Conservation (phyloP, 2,797 vertebrate species). For the Hemibagrus guttatus region DNA sequence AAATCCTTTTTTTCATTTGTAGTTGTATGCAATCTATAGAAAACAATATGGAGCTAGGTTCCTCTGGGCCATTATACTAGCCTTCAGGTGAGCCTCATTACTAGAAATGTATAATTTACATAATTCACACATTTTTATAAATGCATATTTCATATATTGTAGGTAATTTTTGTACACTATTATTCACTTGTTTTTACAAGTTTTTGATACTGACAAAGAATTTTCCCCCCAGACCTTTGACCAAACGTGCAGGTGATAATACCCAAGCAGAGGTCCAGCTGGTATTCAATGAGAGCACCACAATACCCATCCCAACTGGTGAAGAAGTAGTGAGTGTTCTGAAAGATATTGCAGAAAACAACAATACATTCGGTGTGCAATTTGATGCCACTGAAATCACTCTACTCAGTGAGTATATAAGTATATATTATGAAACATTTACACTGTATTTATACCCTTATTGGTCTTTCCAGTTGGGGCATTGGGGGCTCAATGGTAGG, state of each 20-base stretch:
- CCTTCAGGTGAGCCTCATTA: conserved; percentile 35
- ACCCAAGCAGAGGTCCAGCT: conserved; percentile 51
- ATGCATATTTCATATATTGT: background rate
- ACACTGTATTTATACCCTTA: background rate
- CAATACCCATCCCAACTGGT: conserved; percentile 26
- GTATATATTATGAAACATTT: background rate
- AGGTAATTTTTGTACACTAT: background rate
- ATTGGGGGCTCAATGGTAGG: too few relatives aligned
- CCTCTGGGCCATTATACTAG: conserved; percentile 20
- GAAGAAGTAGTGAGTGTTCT: conserved; percentile 14
- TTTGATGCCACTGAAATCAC: conserved; percentile 6
- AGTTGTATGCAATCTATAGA: conserved; percentile 49
- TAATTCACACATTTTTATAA: background rate
- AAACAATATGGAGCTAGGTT: conserved; percentile 16
- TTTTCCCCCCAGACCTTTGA: background rate
- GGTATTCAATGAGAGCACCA: conserved; percentile 40
- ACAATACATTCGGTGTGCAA: conserved; percentile 27
- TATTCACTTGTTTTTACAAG: background rate
- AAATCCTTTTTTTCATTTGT: background rate
- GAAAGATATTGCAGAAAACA: conserved; percentile 4
- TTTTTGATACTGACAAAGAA: background rate
- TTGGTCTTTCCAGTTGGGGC: too few relatives aligned
- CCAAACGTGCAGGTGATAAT: background rate
- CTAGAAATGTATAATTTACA: background rate
- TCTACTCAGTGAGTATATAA: conserved; percentile 45